Evolutionary conservation across 2,113 vertebrate species (phyloP).

Genomic region (Phyllostomus discolor): DNA sequence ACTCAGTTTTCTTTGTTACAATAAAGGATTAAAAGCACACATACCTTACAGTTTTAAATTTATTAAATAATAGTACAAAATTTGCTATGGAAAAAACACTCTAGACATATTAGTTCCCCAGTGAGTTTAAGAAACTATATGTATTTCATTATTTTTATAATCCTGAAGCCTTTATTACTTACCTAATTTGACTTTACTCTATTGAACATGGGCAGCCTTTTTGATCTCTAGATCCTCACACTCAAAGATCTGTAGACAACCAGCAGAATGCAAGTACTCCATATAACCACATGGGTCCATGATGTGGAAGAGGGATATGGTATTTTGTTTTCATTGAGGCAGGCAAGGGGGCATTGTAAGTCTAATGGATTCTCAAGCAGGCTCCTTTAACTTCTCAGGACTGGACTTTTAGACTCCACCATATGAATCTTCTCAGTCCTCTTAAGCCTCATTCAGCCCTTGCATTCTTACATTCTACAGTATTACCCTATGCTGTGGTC

Average conservation of each 20-base stretch:
- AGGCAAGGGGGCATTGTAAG: neutral
- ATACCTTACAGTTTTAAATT: neutral
- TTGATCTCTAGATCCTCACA: neutral
- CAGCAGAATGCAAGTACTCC: neutral
- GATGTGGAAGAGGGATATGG: fast-evolving
- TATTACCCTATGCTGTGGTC: neutral
- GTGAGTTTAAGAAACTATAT: neutral
- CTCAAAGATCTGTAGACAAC: neutral
- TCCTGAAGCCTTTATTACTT: neutral
- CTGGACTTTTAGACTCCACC: neutral
- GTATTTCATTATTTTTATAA: neutral
- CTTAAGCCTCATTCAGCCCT: neutral
- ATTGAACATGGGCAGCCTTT: neutral
- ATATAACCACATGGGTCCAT: neutral
- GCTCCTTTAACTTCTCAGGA: neutral
- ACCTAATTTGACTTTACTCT: neutral
- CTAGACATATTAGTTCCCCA: neutral
- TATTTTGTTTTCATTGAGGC: neutral
- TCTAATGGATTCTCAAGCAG: neutral
- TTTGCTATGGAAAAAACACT: neutral
- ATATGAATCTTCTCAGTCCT: neutral
- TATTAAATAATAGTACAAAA: neutral
- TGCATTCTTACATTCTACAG: neutral
- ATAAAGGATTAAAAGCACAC: neutral
- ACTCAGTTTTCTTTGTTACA: neutral